A percentile compares a stretch with the other conserved stretches of the same genome.
Conservation (phyloP, 2,888 invertebrate genomes). For the Drosophila atroscutellata region DNA sequence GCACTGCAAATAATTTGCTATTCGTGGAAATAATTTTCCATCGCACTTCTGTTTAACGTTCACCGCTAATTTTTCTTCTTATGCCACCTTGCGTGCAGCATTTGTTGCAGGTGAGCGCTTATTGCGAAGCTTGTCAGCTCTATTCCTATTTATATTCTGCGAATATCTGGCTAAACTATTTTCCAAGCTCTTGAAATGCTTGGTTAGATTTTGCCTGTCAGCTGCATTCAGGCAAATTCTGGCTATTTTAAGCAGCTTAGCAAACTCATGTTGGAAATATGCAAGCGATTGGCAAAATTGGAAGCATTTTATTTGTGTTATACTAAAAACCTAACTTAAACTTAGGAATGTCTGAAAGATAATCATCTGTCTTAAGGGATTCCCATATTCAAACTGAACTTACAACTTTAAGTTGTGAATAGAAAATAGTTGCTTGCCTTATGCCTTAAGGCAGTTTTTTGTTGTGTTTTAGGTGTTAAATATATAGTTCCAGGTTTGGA, state of each 20-base stretch:
- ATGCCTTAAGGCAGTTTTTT: no score
- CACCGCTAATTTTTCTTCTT: not conserved
- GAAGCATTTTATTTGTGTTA: not conserved
- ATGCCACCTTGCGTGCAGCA: conserved; percentile 11
- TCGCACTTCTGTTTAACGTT: conserved; percentile 12
- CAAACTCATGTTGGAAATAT: no score
- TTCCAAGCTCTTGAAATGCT: no score
- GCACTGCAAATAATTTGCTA: conserved; percentile 51
- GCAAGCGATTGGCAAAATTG: not conserved
- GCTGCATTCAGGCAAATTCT: not conserved
- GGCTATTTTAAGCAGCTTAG: not conserved
- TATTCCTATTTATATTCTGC: conserved; percentile 9
- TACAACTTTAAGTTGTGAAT: not conserved
- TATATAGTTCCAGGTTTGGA: conserved; percentile 6
- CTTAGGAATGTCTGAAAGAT: not conserved
- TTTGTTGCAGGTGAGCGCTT: conserved; percentile 28
- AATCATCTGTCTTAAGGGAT: not conserved
- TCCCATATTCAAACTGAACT: not conserved
- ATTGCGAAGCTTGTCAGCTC: conserved; percentile 6
- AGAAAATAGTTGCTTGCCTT: not conserved
- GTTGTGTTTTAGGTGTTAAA: conserved; percentile 12
- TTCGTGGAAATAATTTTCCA: conserved; percentile 39
- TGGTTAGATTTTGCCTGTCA: no score
- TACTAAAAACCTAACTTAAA: not conserved
- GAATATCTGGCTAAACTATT: not conserved